Percentiles rank a stretch among this genome's conserved stretches.
These are phyloP conservation scores for Bubo blakistoni DNA, from an alignment of 2,113 vertebrate genomes.

Conservation along the genomic window DNA sequence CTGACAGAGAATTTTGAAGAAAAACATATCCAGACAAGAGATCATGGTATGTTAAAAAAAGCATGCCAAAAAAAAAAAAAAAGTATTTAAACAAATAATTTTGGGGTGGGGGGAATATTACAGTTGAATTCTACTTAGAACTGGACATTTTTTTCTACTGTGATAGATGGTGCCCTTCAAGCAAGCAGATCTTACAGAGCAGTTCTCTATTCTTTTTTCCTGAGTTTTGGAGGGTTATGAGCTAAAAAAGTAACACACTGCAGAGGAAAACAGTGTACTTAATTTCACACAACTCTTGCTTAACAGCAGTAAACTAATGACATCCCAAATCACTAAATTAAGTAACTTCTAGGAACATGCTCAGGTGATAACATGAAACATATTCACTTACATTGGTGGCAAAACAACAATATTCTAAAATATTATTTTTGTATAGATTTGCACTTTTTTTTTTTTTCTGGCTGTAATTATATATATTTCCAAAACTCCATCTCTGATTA, in stretches of 20 bases:
- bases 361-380: not conserved
- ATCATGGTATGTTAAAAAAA: rapidly evolving
- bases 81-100: not conserved
- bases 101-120: rapidly evolving
- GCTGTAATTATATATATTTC: not conserved
- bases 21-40: not conserved
- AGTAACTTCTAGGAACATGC: not conserved
- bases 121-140: not conserved
- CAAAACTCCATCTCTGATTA: not conserved
- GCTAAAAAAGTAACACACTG: not conserved
- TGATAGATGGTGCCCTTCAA: not conserved
- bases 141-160: rapidly evolving
- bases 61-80: not conserved
- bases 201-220: not conserved
- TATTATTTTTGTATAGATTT: not conserved
- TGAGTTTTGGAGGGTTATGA: not conserved
- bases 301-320: not conserved
- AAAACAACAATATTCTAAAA: not conserved
- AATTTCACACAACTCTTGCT: not conserved
- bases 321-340: not conserved
- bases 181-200: not conserved
- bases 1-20: not conserved
- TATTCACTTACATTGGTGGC: rapidly evolving
- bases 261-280: not conserved
- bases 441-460: no score